Percentiles rank a stretch among this genome's conserved stretches.
Conservation (phyloP, 2,888 invertebrate genomes). For the Tenthredo mesomela region DNA sequence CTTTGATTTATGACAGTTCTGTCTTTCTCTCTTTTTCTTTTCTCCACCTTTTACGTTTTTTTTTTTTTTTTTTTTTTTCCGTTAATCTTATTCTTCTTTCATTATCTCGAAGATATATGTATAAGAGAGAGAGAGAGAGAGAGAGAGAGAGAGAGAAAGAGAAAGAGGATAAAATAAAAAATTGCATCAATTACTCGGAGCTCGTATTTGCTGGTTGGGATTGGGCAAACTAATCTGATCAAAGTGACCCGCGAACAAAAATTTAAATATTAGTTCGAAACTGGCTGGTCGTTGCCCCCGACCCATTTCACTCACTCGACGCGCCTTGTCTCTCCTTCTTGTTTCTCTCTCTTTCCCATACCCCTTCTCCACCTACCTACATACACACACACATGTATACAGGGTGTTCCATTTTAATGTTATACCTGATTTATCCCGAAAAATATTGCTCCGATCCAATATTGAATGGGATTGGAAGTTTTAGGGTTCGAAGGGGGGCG, state of each 20-base stretch:
- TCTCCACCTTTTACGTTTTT: background rate
- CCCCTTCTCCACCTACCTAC: constrained; percentile 9
- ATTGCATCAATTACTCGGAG: constrained; percentile 4
- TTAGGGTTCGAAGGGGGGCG: too few species aligned
- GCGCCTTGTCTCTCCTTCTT: constrained; percentile 56
- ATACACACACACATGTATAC: too few species aligned
- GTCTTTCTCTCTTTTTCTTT: background rate
- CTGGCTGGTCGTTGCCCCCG: constrained; percentile 66
- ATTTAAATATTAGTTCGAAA: constrained; percentile 46
- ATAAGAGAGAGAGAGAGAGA: background rate
- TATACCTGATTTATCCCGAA: too few species aligned
- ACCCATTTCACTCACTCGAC: constrained; percentile 61
- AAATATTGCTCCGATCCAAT: too few species aligned
- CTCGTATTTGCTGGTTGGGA: background rate
- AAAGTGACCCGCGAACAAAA: constrained; percentile 22
- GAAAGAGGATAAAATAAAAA: background rate
- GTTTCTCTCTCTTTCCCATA: constrained; percentile 50
- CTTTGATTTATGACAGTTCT: background rate
- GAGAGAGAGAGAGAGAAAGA: background rate
- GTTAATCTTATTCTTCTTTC: background rate
- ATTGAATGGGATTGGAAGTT: too few species aligned
- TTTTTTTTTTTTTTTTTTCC: background rate
- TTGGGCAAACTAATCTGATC: constrained; percentile 43
- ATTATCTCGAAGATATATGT: background rate
- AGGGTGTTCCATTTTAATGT: too few species aligned